Evolutionary conservation across 2,888 invertebrate genomes (phyloP), one percentile per base, ranked within the genome.

Genomic region (Aleiodes alternator): DNA sequence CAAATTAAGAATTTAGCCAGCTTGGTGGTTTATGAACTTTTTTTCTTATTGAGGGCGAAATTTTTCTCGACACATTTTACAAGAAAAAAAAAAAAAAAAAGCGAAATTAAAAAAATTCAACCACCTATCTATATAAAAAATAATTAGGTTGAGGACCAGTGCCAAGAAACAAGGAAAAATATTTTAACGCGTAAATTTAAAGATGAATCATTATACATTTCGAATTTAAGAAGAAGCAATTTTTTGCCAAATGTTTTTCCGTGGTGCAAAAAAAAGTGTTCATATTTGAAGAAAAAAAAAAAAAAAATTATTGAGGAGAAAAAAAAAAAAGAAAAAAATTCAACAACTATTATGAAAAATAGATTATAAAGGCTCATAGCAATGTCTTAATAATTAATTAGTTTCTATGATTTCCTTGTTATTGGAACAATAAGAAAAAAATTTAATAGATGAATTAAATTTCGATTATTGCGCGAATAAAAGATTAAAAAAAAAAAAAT

Each of bases 161-260:
- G 66, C 64, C 64, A 73, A 73, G 43, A 73, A 16, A 72, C 12
- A 57, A 73, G 56, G 38, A 51, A 56, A 66, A 50, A 12, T 72
- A 43, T 53, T 70, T 14, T 64, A 6, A 71, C 16, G 38, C n/a
- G 29, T 9, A 14, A 43, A 66, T 66, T 23, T 23, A 29, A 48
- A 50, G 16, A 38, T 34, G 43, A 43, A 43, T 43, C 43, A 43
- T 43, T 43, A 61, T 29, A 70, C 72, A 70, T 69, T 69, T 72
- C 3, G 43, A 76, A 72, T 70, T 61, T 53, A n/a, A 70, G 50
- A 57, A 38, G 66, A 73, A 59, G 74, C 72, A 73, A 76, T 75
- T 55, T 64, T 75, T 64, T 56, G 66, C 57, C 69, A 66, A 72
- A 59, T 66, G 68, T 69, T 72, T 68, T 69, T 51, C 38, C 34